Percentiles rank a stretch among this genome's conserved stretches.
Evolutionary conservation across 30 jellyfish, hydroid and myxozoan genomes (phyloP).

Genomic region (Aurelia aurita): DNA sequence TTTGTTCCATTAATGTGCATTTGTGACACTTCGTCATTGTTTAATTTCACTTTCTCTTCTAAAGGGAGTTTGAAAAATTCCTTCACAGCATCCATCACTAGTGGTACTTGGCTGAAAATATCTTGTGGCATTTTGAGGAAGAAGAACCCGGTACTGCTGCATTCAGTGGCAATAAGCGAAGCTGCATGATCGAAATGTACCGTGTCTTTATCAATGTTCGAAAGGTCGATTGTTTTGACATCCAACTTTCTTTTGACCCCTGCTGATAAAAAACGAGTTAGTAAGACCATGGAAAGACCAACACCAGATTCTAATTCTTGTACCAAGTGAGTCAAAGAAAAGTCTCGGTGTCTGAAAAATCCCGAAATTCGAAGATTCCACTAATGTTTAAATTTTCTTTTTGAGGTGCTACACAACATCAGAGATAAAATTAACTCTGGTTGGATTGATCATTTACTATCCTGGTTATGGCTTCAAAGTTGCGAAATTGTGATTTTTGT

Average conservation of each 20-base stretch:
- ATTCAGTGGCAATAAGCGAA: not conserved
- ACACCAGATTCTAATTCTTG: too few relatives aligned
- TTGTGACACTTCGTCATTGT: slow-evolving; percentile 16
- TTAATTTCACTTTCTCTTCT: slow-evolving; percentile 15
- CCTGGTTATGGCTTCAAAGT: too few relatives aligned
- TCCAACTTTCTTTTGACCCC: not conserved
- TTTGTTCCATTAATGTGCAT: slow-evolving; percentile 30
- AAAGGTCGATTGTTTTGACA: slow-evolving; percentile 35
- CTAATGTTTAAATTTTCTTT: too few relatives aligned
- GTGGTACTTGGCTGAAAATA: not conserved
- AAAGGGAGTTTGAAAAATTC: slow-evolving; percentile 35
- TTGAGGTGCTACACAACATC: too few relatives aligned
- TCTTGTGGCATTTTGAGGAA: slow-evolving; percentile 46
- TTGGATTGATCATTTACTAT: too few relatives aligned
- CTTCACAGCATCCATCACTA: slow-evolving; percentile 39
- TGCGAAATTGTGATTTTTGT: too few relatives aligned
- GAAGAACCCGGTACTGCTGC: slow-evolving; percentile 47
- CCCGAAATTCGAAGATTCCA: too few relatives aligned
- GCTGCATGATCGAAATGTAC: slow-evolving; percentile 18
- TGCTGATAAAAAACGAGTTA: too few relatives aligned
- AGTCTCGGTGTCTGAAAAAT: too few relatives aligned
- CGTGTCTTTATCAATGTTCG: slow-evolving; percentile 2
- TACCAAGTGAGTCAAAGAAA: too few relatives aligned
- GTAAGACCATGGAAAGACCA: too few relatives aligned
- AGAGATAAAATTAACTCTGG: too few relatives aligned